These are phyloP conservation scores for Equus quagga DNA, from an alignment of 2,113 vertebrate species.

Conservation along the genomic window DNA sequence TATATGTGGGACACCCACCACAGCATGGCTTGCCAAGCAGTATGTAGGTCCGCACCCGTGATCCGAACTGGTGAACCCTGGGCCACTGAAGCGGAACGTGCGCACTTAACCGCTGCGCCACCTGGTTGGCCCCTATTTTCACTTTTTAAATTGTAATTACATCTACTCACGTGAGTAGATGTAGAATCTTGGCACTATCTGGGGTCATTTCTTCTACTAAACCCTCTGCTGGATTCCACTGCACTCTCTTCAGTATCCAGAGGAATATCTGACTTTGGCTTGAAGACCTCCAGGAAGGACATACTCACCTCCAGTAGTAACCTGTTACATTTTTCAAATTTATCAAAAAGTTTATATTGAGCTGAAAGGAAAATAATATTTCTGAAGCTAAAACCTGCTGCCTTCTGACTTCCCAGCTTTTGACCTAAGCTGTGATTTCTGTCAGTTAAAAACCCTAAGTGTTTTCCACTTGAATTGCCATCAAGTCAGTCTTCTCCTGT, in stretches of 20 bases:
- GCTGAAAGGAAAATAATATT: neutral
- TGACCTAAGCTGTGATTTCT: constrained; percentile 22
- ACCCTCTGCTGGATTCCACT: neutral
- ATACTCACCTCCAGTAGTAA: neutral
- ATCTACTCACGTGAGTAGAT: neutral
- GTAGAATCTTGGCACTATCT: neutral
- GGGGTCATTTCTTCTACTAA: neutral
- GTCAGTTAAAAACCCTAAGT: neutral
- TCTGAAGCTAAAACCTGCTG: neutral
- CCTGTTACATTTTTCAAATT: neutral
- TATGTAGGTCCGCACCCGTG: too few species aligned
- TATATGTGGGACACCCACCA: too few species aligned
- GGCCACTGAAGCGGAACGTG: too few species aligned
- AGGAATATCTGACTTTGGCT: neutral
- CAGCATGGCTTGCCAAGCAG: too few species aligned
- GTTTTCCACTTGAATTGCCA: constrained; percentile 10
- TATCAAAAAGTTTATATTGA: neutral
- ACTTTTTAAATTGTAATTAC: neutral
- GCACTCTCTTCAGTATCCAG: neutral
- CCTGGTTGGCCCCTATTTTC: neutral
- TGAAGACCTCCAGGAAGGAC: neutral
- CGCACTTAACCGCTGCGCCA: too few species aligned
- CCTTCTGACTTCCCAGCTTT: neutral
- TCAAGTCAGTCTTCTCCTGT: neutral
- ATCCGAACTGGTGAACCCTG: too few species aligned